Conservation (phyloP, 2,113 vertebrate species). For the Prionailurus viverrinus region DNA sequence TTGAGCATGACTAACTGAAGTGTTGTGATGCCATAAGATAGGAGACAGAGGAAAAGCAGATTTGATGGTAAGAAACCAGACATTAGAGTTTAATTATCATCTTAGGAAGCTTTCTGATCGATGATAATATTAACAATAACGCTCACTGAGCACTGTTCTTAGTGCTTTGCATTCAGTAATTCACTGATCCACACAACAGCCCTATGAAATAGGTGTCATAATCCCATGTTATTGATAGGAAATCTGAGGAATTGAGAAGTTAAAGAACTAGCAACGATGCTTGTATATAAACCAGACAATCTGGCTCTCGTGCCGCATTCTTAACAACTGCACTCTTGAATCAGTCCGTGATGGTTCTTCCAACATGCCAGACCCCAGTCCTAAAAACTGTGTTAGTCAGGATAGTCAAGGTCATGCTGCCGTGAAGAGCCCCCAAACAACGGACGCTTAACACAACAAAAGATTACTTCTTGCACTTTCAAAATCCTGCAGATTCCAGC, state of each 20-base stretch:
- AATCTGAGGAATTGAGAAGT: not conserved
- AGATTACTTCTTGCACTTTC: not conserved
- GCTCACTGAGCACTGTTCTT: not conserved
- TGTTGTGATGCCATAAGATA: not conserved
- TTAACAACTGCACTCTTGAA: not conserved
- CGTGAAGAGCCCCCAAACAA: not conserved
- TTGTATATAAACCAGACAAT: not conserved
- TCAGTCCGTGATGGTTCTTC: not conserved
- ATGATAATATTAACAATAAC: conserved; percentile 27
- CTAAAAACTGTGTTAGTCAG: not conserved
- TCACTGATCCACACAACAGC: not conserved
- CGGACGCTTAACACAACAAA: not conserved
- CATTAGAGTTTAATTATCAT: not conserved
- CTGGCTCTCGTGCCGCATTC: not conserved
- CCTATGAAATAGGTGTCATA: not conserved
- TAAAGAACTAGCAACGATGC: not conserved
- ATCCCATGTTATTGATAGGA: not conserved
- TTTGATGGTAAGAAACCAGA: not conserved
- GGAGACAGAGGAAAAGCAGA: not conserved
- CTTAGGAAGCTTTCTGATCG: not conserved
- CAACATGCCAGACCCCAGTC: not conserved
- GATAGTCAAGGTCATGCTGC: not conserved
- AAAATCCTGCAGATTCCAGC: not conserved
- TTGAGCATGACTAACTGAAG: not conserved
- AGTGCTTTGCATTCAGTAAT: not conserved